A percentile compares a stretch with the other conserved stretches of the same genome.
These are phyloP conservation scores for Zaprionus kolodkinae DNA, from an alignment of 1,140 invertebrate species.

Conservation along the genomic window DNA sequence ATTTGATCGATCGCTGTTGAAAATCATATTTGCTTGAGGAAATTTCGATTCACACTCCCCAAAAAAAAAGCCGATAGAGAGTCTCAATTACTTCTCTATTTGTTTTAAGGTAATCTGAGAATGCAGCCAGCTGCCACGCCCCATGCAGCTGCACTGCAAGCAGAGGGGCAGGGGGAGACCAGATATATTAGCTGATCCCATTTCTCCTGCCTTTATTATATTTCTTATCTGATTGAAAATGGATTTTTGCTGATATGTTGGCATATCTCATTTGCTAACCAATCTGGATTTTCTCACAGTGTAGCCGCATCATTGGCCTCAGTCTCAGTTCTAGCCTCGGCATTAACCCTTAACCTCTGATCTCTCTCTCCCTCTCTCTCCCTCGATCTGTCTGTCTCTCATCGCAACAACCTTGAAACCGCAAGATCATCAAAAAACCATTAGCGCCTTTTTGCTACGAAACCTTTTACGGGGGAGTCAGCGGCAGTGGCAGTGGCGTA, in stretches of 20 bases:
- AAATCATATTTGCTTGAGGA: constrained; percentile 62
- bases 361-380: neutral
- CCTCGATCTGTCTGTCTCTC: neutral
- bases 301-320: constrained; percentile 21
- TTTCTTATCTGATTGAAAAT: neutral
- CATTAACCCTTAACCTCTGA: constrained; percentile 52
- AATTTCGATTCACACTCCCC: constrained; percentile 25
- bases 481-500: no score
- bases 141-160: neutral
- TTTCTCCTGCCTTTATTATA: neutral
- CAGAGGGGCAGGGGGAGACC: neutral
- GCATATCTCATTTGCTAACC: neutral
- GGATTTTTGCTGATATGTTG: neutral
- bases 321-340: neutral
- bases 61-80: constrained; percentile 17
- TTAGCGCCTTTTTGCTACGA: constrained; percentile 65
- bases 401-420: constrained; percentile 59
- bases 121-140: constrained; percentile 21
- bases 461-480: constrained; percentile 39
- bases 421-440: constrained; percentile 65
- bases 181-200: neutral
- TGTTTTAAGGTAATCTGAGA: constrained; percentile 32
- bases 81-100: constrained; percentile 61
- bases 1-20: constrained; percentile 76
- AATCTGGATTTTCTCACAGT: neutral